Conservation (phyloP, 2,113 vertebrate species). For the Panthera uncia region DNA sequence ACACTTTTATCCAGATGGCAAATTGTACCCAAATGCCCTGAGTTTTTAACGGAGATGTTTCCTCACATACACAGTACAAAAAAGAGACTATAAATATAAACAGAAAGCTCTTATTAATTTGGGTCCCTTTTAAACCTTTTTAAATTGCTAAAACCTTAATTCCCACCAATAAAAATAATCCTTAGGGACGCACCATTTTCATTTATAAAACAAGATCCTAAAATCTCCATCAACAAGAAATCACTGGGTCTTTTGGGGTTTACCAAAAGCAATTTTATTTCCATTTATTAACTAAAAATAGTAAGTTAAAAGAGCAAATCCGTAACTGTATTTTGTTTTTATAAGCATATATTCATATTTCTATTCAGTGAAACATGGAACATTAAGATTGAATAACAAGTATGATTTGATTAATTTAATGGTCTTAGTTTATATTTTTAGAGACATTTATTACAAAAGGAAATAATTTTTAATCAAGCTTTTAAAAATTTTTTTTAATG, state of each 20-base stretch:
- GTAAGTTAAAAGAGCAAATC: background rate
- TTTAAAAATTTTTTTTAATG: background rate
- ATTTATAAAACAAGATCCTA: conserved; percentile 38
- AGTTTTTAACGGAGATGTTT: background rate
- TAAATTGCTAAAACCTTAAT: conserved; percentile 24
- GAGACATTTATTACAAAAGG: background rate
- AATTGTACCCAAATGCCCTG: background rate
- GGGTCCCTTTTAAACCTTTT: conserved; percentile 29
- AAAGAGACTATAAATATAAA: background rate
- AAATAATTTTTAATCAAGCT: background rate
- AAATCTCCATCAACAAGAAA: conserved; percentile 9
- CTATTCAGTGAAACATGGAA: background rate
- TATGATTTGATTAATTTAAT: background rate
- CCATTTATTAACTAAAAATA: conserved; percentile 51
- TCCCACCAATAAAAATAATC: conserved; percentile 37
- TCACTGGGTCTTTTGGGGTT: background rate
- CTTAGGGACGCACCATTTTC: background rate
- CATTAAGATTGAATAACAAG: background rate
- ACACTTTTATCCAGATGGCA: background rate
- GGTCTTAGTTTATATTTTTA: background rate
- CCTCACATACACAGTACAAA: background rate
- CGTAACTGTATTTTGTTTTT: background rate
- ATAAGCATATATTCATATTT: background rate
- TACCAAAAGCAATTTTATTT: conserved; percentile 40
- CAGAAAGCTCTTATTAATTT: background rate